Conservation (phyloP, 1,140 invertebrate species). For the Calycopis cecrops region DNA sequence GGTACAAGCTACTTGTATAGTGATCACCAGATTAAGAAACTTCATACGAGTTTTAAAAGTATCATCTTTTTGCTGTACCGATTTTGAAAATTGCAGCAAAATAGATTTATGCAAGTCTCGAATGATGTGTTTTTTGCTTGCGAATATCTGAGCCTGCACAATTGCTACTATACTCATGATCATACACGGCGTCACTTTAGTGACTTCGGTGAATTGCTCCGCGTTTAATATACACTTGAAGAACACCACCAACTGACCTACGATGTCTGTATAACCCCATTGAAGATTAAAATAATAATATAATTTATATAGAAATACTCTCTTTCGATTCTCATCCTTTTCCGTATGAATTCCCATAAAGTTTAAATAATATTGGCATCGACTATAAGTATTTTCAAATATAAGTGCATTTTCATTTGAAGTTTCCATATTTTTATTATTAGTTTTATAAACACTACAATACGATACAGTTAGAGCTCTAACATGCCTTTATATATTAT, state of each 20-base stretch:
- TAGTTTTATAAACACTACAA: background rate
- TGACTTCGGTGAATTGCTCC: background rate
- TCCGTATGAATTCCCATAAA: background rate
- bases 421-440: background rate
- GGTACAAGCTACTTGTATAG: background rate
- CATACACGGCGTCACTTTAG: background rate
- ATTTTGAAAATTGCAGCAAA: background rate
- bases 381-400: background rate
- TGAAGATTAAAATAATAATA: slow-evolving; percentile 1
- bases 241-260: background rate
- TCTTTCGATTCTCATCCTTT: background rate
- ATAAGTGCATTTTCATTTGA: background rate
- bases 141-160: background rate
- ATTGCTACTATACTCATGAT: background rate
- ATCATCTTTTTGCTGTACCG: background rate
- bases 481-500: too few species aligned
- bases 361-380: background rate
- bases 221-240: background rate
- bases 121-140: background rate
- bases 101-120: background rate
- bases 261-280: background rate
- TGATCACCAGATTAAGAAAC: background rate
- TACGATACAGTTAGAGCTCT: background rate
- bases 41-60: background rate
- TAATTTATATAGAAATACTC: background rate